These are phyloP conservation scores for Torymus aiolomorphi DNA, from an alignment of 2,888 invertebrate species.

Conservation along the genomic window DNA sequence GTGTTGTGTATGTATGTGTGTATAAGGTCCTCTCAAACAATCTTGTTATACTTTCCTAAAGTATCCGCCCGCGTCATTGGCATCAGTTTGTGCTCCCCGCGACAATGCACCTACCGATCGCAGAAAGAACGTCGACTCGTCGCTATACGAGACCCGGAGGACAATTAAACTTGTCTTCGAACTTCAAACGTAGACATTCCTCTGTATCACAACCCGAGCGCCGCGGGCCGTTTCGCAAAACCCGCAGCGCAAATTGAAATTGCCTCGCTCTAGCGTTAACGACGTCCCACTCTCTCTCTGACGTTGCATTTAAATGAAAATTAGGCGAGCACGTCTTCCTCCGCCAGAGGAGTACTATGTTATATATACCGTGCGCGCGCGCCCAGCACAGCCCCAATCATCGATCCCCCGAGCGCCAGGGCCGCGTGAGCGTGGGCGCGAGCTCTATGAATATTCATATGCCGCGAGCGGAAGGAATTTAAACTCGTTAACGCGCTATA, in stretches of 20 bases:
- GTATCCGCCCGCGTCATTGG: too few species aligned
- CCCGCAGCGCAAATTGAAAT: conserved; percentile 46
- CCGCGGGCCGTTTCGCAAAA: conserved; percentile 9
- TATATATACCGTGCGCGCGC: background rate
- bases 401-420: conserved; percentile 6
- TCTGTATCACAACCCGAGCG: background rate
- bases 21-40: too few species aligned
- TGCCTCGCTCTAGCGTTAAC: conserved; percentile 6
- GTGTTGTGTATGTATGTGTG: too few species aligned
- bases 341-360: background rate
- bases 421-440: background rate
- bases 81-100: too few species aligned
- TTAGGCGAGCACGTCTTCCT: conserved; percentile 34
- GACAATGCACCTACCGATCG: too few species aligned
- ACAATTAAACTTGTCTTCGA: conserved; percentile 43
- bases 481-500: conserved; percentile 35
- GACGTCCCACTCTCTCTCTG: conserved; percentile 18
- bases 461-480: conserved; percentile 20
- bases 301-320: conserved; percentile 59
- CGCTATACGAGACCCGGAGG: background rate
- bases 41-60: too few species aligned
- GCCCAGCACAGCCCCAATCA: conserved; percentile 2
- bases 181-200: conserved; percentile 33
- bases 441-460: conserved; percentile 51
- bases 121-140: too few species aligned